A percentile compares a stretch with the other conserved stretches of the same genome.
Conservation (phyloP, 2,797 vertebrate species). For the Acipenser ruthenus region DNA sequence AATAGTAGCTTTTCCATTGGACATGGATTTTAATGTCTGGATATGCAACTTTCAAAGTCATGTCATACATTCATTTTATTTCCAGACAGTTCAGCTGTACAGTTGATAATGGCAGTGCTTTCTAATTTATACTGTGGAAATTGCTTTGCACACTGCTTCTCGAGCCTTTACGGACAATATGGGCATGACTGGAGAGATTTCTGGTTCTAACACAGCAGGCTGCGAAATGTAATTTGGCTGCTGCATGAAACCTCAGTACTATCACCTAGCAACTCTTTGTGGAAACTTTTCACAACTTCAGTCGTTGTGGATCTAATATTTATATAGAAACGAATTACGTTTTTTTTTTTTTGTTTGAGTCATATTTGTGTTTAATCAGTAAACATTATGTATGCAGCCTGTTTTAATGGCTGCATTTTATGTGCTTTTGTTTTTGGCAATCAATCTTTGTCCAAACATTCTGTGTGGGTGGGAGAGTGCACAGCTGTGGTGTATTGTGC, state of each 20-base stretch:
- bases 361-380: slow-evolving; percentile 20
- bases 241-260: slow-evolving; percentile 56
- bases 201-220: slow-evolving; percentile 51
- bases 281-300: slow-evolving; percentile 41
- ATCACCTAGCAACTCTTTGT: slow-evolving; percentile 63
- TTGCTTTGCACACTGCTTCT: slow-evolving; percentile 42
- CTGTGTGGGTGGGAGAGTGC: slow-evolving; percentile 42
- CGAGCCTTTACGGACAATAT: slow-evolving; percentile 40
- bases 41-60: not conserved
- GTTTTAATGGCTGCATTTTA: slow-evolving; percentile 68
- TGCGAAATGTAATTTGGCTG: slow-evolving; percentile 40
- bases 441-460: slow-evolving; percentile 51
- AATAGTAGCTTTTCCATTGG: not conserved
- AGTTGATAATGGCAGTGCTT: not conserved
- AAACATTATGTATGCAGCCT: slow-evolving; percentile 59
- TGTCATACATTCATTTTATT: not conserved
- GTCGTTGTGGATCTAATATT: slow-evolving; percentile 41
- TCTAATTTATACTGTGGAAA: not conserved
- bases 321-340: slow-evolving; percentile 31
- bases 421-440: slow-evolving; percentile 49
- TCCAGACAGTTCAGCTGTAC: not conserved
- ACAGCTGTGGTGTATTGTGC: slow-evolving; percentile 53
- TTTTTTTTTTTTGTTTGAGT: slow-evolving; percentile 55
- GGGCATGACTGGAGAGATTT: slow-evolving; percentile 58
- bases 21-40: not conserved